Evolutionary conservation across 2,113 vertebrate species (phyloP).

Genomic region (Piaya cayana): DNA sequence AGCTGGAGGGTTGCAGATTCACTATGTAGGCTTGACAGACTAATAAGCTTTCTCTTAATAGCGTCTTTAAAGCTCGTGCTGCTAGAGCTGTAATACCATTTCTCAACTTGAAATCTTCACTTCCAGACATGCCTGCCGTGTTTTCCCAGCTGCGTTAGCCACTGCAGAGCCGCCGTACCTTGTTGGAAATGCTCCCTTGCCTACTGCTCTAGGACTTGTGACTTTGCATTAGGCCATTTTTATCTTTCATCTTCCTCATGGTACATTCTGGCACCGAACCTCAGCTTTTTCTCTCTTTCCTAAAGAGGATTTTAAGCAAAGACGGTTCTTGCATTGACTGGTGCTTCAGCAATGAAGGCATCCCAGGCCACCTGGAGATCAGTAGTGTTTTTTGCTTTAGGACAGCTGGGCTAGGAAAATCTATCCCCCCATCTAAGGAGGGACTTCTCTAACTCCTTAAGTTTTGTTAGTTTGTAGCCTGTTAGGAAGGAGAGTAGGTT

Average conservation of each 20-base stretch:
- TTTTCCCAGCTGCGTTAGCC: neutral
- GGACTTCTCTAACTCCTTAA: neutral
- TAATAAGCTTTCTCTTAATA: slow-evolving; percentile 27
- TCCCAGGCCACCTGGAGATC: rapidly evolving
- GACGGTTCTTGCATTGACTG: neutral
- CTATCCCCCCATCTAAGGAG: neutral
- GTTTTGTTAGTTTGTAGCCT: neutral
- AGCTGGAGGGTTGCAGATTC: neutral
- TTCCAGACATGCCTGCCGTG: neutral
- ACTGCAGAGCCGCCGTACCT: neutral
- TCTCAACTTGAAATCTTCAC: neutral
- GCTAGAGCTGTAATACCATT: neutral
- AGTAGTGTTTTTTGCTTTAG: neutral
- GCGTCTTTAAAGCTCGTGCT: slow-evolving; percentile 20
- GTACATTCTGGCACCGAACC: neutral
- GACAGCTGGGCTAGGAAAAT: neutral
- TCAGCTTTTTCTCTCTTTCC: neutral
- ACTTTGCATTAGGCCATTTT: neutral
- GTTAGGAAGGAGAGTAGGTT: neutral
- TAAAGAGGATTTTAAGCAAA: neutral
- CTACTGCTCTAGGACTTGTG: neutral
- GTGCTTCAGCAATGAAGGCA: too few relatives aligned
- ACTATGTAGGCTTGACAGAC: neutral
- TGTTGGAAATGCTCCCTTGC: neutral
- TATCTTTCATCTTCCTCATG: neutral